Percentiles rank a stretch among this genome's conserved stretches.
Evolutionary conservation across 1,140 invertebrate genomes (phyloP).

Genomic region (Teleopsis dalmanni): DNA sequence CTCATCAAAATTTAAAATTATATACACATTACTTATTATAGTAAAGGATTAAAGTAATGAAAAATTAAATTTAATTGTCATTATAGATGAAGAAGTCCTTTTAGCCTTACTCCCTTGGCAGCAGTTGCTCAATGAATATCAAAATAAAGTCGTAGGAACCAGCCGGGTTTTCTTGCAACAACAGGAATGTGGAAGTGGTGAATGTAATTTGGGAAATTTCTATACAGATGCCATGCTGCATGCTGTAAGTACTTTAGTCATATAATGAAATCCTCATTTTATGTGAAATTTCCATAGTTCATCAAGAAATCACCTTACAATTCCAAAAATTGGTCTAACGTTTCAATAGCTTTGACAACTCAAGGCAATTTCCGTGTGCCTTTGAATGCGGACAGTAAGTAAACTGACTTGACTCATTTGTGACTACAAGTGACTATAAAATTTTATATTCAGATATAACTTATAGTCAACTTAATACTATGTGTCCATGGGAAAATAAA

Average conservation of each 20-base stretch:
- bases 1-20: too few relatives aligned
- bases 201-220: constrained; percentile 72
- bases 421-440: not conserved
- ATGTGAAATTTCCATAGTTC: constrained; percentile 24
- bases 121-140: constrained; percentile 51
- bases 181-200: constrained; percentile 50
- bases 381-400: constrained; percentile 48
- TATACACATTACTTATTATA: too few relatives aligned
- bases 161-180: constrained; percentile 52
- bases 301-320: constrained; percentile 21
- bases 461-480: constrained; percentile 56
- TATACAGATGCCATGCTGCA: constrained; percentile 65
- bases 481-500: constrained; percentile 63
- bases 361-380: constrained; percentile 61
- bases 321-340: constrained; percentile 54
- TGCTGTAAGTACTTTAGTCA: constrained; percentile 26
- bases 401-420: too few relatives aligned
- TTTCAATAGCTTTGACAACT: constrained; percentile 59
- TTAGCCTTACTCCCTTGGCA: constrained; percentile 46
- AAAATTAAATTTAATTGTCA: not conserved
- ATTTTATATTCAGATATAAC: constrained; percentile 48
- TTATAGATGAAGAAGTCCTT: constrained; percentile 1
- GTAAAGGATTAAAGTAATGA: too few relatives aligned
- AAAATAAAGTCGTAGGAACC: constrained; percentile 50
- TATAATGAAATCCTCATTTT: not conserved